Evolutionary conservation across 2,113 vertebrate genomes (phyloP).

Genomic region (Propithecus coquereli): DNA sequence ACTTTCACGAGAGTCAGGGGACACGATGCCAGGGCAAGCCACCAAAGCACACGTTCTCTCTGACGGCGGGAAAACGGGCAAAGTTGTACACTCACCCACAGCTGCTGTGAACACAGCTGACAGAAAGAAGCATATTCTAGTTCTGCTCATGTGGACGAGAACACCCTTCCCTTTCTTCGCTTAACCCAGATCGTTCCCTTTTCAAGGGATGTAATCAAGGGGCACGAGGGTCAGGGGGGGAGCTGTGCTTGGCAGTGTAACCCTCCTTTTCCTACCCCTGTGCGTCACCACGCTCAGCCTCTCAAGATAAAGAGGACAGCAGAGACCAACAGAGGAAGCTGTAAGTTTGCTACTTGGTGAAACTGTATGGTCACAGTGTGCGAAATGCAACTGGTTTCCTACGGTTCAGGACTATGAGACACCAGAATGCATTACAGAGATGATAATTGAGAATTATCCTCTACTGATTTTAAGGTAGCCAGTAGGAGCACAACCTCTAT

Average conservation of each 20-base stretch:
- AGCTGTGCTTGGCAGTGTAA: too few relatives aligned
- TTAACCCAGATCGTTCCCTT: background rate
- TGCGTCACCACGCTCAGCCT: background rate
- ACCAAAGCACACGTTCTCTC: too few relatives aligned
- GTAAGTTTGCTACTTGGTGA: background rate
- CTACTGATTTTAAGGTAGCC: background rate
- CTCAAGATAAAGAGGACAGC: background rate
- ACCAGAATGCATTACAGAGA: background rate
- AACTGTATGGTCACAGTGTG: background rate
- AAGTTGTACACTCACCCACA: background rate
- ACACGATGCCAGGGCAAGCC: background rate
- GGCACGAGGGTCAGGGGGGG: fast-evolving
- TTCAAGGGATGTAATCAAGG: background rate
- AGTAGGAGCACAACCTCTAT: background rate
- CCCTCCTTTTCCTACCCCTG: background rate
- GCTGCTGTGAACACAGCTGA: background rate
- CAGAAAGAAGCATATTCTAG: background rate
- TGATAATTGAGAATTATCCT: background rate
- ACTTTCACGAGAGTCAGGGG: background rate
- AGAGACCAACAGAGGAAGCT: background rate
- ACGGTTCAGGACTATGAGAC: background rate
- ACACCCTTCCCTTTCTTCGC: background rate
- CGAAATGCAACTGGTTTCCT: background rate
- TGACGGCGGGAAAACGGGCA: background rate
- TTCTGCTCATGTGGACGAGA: background rate